A percentile compares a stretch with the other conserved stretches of the same genome.
These are phyloP conservation scores for Hetaerina titia DNA, from an alignment of 2,888 invertebrate genomes.

Conservation along the genomic window DNA sequence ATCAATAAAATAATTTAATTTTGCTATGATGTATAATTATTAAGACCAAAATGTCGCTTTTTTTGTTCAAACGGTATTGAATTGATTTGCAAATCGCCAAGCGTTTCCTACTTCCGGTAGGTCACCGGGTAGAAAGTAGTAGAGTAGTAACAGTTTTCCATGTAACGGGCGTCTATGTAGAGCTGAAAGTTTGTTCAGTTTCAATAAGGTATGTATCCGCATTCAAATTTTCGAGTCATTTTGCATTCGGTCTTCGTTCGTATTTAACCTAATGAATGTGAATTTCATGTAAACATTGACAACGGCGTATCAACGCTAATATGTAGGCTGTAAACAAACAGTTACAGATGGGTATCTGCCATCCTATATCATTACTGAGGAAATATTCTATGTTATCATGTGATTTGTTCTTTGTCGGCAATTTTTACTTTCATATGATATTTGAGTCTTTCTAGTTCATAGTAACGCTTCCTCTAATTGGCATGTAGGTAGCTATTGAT, in stretches of 20 bases:
- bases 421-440: neutral
- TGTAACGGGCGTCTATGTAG: constrained; percentile 27
- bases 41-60: neutral
- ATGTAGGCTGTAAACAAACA: constrained; percentile 59
- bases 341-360: constrained; percentile 36
- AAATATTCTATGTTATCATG: neutral
- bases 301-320: constrained; percentile 33
- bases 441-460: neutral
- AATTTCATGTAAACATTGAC: constrained; percentile 56
- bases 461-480: neutral
- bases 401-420: neutral
- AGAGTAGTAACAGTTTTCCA: constrained; percentile 40
- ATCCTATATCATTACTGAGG: neutral
- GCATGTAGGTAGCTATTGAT: neutral
- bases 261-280: neutral
- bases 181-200: neutral
- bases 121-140: constrained; percentile 70
- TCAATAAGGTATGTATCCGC: neutral
- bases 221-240: neutral
- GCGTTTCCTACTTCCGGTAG: constrained; percentile 72
- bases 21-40: neutral
- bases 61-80: neutral
- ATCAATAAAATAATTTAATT: neutral
- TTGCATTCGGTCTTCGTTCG: neutral
- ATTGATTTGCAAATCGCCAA: constrained; percentile 56